phyloP scores from a whole-genome alignment of 2,797 vertebrate genomes.

The Paramormyrops hopkinsi region DNA sequence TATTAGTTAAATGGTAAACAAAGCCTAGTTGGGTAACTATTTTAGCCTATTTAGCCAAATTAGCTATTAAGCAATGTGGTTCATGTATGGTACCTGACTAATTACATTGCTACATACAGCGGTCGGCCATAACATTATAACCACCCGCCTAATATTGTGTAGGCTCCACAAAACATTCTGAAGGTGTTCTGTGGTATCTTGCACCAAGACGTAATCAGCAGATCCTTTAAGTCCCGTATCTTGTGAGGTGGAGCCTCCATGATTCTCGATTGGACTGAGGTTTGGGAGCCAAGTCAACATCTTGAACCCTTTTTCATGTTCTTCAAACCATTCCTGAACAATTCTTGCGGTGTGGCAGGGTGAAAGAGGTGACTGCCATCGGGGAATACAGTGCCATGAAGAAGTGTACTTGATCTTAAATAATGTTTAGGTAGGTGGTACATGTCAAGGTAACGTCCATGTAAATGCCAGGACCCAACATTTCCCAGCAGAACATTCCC shows the following conservation, averaged over 20 bases:
- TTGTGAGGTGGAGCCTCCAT: background rate
- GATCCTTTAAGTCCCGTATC: background rate
- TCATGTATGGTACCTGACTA: background rate
- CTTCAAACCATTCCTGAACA: background rate
- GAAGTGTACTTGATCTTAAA: background rate
- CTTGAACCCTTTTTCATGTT: background rate
- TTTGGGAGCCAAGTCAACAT: background rate
- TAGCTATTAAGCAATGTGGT: background rate
- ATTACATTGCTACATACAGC: background rate
- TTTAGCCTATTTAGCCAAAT: background rate
- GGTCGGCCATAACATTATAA: background rate
- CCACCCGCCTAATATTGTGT: background rate
- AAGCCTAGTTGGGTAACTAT: background rate
- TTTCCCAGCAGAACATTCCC: background rate
- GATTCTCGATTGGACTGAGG: background rate
- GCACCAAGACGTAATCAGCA: background rate
- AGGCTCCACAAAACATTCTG: background rate
- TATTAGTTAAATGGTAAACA: background rate
- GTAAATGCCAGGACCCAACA: background rate
- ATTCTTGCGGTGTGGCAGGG: background rate
- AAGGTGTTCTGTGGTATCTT: background rate
- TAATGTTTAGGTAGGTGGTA: background rate
- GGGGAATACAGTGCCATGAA: background rate
- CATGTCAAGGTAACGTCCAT: background rate
- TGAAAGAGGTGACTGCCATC: background rate